Conservation (phyloP, 92 coral and sea anemone genomes). For the Phymanthus crucifer region DNA sequence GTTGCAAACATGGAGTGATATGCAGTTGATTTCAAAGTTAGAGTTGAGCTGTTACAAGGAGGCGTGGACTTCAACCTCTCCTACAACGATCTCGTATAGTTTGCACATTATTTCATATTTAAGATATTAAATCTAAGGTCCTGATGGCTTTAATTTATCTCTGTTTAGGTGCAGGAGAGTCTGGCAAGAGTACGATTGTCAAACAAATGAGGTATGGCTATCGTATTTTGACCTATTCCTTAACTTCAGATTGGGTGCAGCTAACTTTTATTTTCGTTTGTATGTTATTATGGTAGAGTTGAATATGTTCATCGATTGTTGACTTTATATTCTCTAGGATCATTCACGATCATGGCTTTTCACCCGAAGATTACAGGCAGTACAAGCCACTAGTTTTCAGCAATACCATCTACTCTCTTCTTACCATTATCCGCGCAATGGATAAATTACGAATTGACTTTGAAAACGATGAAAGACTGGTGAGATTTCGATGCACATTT, state of each 20-base stretch:
- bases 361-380: slow-evolving; percentile 94
- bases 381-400: slow-evolving; percentile 92
- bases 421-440: slow-evolving; percentile 96
- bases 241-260: slow-evolving; percentile 36
- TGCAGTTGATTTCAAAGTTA: slow-evolving; percentile 49
- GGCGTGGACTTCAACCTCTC: slow-evolving; percentile 67
- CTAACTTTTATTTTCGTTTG: slow-evolving; percentile 45
- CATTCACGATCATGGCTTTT: slow-evolving; percentile 98
- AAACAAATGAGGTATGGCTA: slow-evolving; percentile 94
- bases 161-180: slow-evolving; percentile 95
- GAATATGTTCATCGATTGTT: slow-evolving; percentile 67
- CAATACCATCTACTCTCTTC: slow-evolving; percentile 89
- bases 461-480: slow-evolving; percentile 95
- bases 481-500: slow-evolving; percentile 47
- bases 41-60: slow-evolving; percentile 57
- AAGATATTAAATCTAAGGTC: slow-evolving; percentile 43
- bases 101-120: slow-evolving; percentile 49
- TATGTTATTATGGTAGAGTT: slow-evolving; percentile 28
- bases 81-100: slow-evolving; percentile 50
- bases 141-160: slow-evolving; percentile 25
- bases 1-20: slow-evolving; percentile 33
- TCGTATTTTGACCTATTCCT: slow-evolving; percentile 54
- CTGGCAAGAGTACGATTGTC: slow-evolving; percentile 99
- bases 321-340: slow-evolving; percentile 69
- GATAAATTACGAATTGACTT: slow-evolving; percentile 97